Conservation (phyloP, 2,888 invertebrate genomes). For the Noctua comes region DNA sequence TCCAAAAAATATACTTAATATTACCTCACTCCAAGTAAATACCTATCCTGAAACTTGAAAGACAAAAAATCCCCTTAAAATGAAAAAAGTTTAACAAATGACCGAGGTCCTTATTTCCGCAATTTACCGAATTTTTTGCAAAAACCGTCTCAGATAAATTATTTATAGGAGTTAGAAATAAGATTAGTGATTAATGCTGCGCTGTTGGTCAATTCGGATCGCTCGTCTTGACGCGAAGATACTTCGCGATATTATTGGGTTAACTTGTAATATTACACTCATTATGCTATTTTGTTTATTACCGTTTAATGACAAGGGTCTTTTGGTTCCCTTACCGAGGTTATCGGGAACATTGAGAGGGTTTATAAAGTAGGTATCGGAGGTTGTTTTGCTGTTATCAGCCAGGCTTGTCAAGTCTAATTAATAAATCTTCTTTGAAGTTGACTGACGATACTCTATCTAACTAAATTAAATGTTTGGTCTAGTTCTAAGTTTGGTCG, state of each 20-base stretch:
- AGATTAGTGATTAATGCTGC: slow-evolving; percentile 59
- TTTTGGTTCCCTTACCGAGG: neutral
- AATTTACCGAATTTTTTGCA: slow-evolving; percentile 41
- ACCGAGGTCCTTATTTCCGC: neutral
- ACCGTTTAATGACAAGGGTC: slow-evolving; percentile 14
- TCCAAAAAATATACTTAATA: neutral
- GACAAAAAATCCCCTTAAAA: slow-evolving; percentile 12
- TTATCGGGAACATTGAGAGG: slow-evolving; percentile 11
- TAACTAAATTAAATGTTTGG: no score
- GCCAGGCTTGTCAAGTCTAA: neutral
- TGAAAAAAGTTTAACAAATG: slow-evolving; percentile 39
- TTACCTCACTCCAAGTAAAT: neutral
- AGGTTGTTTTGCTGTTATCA: neutral
- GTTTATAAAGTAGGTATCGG: neutral
- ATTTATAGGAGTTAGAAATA: slow-evolving; percentile 52
- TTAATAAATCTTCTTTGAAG: neutral
- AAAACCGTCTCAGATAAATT: slow-evolving; percentile 43
- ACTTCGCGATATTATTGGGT: slow-evolving; percentile 31
- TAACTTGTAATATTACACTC: slow-evolving; percentile 42
- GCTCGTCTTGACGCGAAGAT: slow-evolving; percentile 4
- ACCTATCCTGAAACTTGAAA: neutral
- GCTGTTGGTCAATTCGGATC: slow-evolving; percentile 54
- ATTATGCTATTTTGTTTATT: slow-evolving; percentile 48
- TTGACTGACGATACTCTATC: neutral
- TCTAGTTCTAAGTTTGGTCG: no score